These are phyloP conservation scores for Pogonomyrmex barbatus DNA, from an alignment of 1,140 invertebrate species.

Conservation along the genomic window DNA sequence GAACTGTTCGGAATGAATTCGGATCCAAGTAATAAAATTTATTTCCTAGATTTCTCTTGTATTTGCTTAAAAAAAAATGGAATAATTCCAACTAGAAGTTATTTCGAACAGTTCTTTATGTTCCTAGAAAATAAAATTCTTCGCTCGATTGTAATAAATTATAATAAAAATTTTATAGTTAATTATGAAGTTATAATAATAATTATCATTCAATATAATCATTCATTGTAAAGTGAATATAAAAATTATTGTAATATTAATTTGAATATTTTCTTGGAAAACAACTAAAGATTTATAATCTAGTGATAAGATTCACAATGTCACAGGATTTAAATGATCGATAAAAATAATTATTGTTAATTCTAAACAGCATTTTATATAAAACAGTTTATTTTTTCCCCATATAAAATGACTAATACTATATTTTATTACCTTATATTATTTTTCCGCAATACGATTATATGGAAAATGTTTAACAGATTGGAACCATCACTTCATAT, in stretches of 20 bases:
- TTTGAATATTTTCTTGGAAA: not conserved
- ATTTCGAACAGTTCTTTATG: no score
- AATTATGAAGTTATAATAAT: not conserved
- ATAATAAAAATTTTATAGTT: not conserved
- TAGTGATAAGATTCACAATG: not conserved
- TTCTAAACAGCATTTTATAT: constrained; percentile 57
- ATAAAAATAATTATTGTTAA: constrained; percentile 10
- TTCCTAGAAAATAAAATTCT: no score
- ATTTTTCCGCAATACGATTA: constrained; percentile 67
- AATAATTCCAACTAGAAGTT: no score
- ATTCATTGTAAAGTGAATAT: not conserved
- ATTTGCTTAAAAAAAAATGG: no score
- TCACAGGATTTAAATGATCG: not conserved
- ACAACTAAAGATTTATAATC: not conserved
- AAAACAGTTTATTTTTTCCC: constrained; percentile 74
- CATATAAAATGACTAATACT: constrained; percentile 77
- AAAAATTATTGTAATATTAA: not conserved
- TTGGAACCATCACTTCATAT: constrained; percentile 50
- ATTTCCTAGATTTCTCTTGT: no score
- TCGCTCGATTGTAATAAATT: not conserved
- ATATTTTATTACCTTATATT: constrained; percentile 69
- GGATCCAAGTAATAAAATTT: no score
- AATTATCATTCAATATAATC: not conserved
- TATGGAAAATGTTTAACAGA: constrained; percentile 66
- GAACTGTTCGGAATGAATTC: no score